Evolutionary conservation across 2,888 invertebrate species (phyloP), one percentile per base, ranked within the genome.

Genomic region (Leucania comma): DNA sequence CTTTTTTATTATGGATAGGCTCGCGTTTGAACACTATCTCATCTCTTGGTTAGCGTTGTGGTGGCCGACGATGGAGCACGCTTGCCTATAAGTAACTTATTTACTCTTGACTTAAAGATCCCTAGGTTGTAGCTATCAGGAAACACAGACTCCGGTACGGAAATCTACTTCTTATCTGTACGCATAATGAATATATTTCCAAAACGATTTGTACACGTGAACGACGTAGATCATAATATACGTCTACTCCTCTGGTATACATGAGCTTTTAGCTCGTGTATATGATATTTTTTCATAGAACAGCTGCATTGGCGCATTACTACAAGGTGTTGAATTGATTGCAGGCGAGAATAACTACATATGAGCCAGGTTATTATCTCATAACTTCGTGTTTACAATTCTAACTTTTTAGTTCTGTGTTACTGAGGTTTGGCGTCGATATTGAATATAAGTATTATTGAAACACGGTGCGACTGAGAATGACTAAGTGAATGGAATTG

Each of bases 251-350:
- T 4, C 17, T 22, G 32, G 32, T 57, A 48, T 69, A 68, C 60
- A 63, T 26, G 1, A 42, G 3, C 26, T n/a, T 65, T 73, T 26
- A 10, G 20, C 8, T 14, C 10, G 22, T 22, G 50, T 22, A 42
- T 58, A 48, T 5, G 6, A 6, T 17, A 54, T 46, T 73, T 72
- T 80, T 72, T 72, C 26, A 46, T 35, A 53, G 20, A 22, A 58
- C 77, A 80, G 56, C 68, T 80, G 73, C 68, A 69, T 48, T 64
- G 58, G 17, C 17, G 20, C 17, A 42, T 42, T 42, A 42, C 42
- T 42, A 65, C 56, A 62, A 63, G 48, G 78, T 76, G 80, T 80
- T 58, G 26, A 29, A 72, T 64, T 63, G 35, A 70, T 69, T 63
- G 48, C 38, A 29, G 35, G 68, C 50, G 67, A 26, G 38, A 68